These are phyloP conservation scores for Rousettus madagascariensis DNA, from an alignment of 2,797 vertebrate genomes.

Conservation along the genomic window DNA sequence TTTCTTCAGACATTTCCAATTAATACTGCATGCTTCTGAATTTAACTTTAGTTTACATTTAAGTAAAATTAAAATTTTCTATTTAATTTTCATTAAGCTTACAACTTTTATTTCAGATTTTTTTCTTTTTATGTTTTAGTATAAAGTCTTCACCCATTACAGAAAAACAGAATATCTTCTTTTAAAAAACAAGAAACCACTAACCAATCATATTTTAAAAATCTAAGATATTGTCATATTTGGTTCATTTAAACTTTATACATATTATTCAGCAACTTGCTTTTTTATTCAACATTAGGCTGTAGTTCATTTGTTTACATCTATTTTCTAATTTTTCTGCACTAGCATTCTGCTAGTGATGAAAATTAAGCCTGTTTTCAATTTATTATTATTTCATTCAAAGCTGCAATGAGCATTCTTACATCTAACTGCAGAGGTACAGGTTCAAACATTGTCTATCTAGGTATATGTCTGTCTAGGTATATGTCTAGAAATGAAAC, in stretches of 20 bases:
- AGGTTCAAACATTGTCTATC: not conserved
- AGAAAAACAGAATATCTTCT: not conserved
- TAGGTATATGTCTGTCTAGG: not conserved
- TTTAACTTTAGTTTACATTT: not conserved
- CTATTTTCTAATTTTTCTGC: not conserved
- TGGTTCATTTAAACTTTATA: not conserved
- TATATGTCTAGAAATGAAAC: not conserved
- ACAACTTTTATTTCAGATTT: not conserved
- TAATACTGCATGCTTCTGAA: not conserved
- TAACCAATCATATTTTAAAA: not conserved
- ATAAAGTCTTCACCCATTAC: conserved; percentile 4
- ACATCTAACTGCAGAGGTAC: not conserved
- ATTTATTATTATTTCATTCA: not conserved
- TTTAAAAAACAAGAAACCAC: not conserved
- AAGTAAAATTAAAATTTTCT: not conserved
- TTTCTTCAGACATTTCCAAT: conserved; percentile 20
- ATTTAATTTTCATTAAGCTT: conserved; percentile 22
- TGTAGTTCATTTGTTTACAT: not conserved
- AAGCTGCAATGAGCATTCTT: not conserved
- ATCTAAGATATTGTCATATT: not conserved
- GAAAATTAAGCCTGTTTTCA: not conserved
- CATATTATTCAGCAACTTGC: not conserved
- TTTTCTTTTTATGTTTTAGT: not conserved
- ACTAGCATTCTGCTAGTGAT: not conserved
- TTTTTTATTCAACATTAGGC: not conserved